A percentile compares a stretch with the other conserved stretches of the same genome.
Evolutionary conservation across 2,797 vertebrate species (phyloP).

Genomic region (Rhabdomys pumilio): DNA sequence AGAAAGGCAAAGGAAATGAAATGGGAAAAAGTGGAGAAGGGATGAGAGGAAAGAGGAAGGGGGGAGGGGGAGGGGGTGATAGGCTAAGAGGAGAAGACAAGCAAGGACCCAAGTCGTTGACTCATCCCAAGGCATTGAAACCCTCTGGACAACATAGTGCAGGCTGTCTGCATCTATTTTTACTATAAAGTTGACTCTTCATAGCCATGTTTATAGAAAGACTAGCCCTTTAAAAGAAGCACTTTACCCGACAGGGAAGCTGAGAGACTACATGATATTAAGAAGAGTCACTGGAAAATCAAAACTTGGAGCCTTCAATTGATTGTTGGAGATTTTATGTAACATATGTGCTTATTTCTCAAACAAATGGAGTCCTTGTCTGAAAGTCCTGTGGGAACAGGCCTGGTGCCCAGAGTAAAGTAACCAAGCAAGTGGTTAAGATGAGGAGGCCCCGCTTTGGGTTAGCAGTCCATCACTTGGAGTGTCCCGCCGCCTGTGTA

Average conservation of each 20-base stretch:
- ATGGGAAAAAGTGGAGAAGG: neutral
- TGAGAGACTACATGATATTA: neutral
- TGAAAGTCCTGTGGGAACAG: neutral
- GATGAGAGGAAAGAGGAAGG: neutral
- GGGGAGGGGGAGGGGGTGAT: too few species aligned
- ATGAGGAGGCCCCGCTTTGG: neutral
- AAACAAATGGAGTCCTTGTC: constrained; percentile 51
- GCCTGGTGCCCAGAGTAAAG: neutral
- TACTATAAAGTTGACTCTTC: neutral
- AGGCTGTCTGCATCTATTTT: neutral
- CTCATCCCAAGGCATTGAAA: constrained; percentile 25
- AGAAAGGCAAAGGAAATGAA: neutral
- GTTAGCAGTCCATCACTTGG: neutral
- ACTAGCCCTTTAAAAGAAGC: neutral
- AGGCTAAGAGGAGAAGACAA: neutral
- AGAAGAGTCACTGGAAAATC: constrained; percentile 19
- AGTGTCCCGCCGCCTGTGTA: neutral
- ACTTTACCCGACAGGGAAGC: neutral
- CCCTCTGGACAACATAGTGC: neutral
- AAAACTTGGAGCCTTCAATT: constrained; percentile 19
- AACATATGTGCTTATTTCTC: constrained; percentile 8
- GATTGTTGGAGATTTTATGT: constrained; percentile 21
- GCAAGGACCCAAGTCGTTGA: neutral
- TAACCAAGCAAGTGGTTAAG: neutral
- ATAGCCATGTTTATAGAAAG: neutral